Conservation (phyloP, 2,888 invertebrate species). For the Phengaris arion region DNA sequence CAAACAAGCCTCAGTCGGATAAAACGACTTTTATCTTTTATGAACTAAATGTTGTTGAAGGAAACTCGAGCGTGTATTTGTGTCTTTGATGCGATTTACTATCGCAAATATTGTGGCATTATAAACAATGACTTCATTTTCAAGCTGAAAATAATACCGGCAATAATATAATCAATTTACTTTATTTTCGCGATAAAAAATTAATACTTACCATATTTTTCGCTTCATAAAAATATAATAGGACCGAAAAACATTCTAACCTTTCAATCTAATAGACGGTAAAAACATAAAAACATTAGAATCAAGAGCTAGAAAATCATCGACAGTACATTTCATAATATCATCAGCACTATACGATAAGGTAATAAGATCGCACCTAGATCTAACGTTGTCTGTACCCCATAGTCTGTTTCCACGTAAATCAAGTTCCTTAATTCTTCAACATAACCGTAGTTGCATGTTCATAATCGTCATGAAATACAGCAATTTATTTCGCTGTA, state of each 20-base stretch:
- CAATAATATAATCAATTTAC: no score
- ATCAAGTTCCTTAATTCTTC: constrained; percentile 28
- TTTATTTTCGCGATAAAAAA: no score
- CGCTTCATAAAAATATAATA: no score
- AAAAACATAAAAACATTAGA: no score
- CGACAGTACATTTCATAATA: no score
- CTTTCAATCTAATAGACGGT: no score
- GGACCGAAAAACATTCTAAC: no score
- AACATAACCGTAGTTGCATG: constrained; percentile 29
- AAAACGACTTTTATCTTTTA: constrained; percentile 72
- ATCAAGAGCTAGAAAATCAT: no score
- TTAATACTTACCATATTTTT: no score
- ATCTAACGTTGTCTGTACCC: constrained; percentile 18
- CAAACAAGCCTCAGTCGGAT: constrained; percentile 73
- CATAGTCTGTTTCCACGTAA: constrained; percentile 9
- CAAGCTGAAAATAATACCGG: background rate
- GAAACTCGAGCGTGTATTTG: constrained; percentile 45
- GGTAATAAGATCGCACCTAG: no score
- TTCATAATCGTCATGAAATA: constrained; percentile 51
- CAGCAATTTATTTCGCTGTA: constrained; percentile 51
- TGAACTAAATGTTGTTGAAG: constrained; percentile 62
- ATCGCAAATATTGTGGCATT: background rate
- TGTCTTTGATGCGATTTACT: constrained; percentile 29
- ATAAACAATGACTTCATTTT: background rate
- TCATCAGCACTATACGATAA: no score